phyloP scores from a whole-genome alignment of 2,797 vertebrate species.

The Gymnothorax reevesii region DNA sequence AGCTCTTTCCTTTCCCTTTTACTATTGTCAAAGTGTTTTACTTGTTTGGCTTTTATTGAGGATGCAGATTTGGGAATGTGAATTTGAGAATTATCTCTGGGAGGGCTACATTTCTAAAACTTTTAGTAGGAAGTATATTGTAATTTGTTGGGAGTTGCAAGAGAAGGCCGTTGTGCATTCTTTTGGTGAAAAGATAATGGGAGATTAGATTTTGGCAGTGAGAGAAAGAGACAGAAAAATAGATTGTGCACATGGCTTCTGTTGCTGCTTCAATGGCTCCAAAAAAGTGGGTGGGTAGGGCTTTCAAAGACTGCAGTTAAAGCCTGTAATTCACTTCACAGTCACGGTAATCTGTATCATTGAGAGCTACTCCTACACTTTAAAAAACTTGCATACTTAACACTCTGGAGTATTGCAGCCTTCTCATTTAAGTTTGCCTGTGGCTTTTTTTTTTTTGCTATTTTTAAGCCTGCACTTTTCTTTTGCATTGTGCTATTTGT shows the following conservation, averaged over 20 bases:
- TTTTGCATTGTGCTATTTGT: not conserved
- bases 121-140: not conserved
- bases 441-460: not conserved
- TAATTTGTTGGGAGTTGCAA: slow-evolving; percentile 23
- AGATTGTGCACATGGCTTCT: slow-evolving; percentile 45
- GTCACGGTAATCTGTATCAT: slow-evolving; percentile 14
- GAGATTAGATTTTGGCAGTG: slow-evolving; percentile 40
- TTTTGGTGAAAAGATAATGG: slow-evolving; percentile 29
- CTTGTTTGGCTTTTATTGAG: not conserved
- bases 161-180: slow-evolving; percentile 38
- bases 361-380: slow-evolving; percentile 9
- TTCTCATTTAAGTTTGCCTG: not conserved
- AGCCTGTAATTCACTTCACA: slow-evolving; percentile 74
- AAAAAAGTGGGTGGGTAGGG: slow-evolving; percentile 71
- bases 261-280: slow-evolving; percentile 55
- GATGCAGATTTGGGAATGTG: not conserved
- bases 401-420: not conserved
- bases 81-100: not conserved
- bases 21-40: not conserved
- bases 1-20: slow-evolving; percentile 34
- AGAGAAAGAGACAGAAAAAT: slow-evolving; percentile 28
- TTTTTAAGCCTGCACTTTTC: not conserved
- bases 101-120: not conserved
- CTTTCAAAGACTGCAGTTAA: slow-evolving; percentile 66
- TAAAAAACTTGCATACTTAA: not conserved